Percentiles rank a stretch among this genome's conserved stretches.
Evolutionary conservation across 2,888 invertebrate species (phyloP).

Genomic region (Ashinkailepas kermadecensis): DNA sequence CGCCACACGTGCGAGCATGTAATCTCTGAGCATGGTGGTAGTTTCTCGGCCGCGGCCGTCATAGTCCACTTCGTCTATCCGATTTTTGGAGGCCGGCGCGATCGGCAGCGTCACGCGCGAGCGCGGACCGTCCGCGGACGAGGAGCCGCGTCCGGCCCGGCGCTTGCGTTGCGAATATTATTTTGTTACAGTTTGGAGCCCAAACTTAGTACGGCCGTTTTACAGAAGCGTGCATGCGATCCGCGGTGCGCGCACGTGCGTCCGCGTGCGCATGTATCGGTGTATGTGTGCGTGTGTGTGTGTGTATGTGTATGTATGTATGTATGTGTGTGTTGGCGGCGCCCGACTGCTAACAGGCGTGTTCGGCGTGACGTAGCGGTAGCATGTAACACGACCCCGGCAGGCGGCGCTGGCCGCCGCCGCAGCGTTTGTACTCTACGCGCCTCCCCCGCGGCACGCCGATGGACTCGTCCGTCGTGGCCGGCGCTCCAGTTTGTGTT

Average conservation of each 20-base stretch:
- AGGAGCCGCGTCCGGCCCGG: too few species aligned
- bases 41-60: background rate
- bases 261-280: background rate
- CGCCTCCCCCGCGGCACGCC: background rate
- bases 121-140: too few species aligned
- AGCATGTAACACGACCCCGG: background rate
- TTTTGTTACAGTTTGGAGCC: conserved; percentile 17
- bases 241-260: background rate
- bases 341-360: background rate
- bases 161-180: conserved; percentile 3
- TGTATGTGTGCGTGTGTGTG: background rate
- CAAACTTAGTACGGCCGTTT: background rate
- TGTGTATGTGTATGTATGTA: background rate
- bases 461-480: background rate
- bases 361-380: background rate
- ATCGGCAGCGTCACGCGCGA: background rate
- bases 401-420: background rate
- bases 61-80: background rate
- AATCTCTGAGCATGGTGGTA: background rate
- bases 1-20: background rate
- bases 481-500: background rate
- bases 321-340: background rate
- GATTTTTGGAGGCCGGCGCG: background rate
- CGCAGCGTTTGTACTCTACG: background rate
- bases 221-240: background rate